Percentiles rank a stretch among this genome's conserved stretches.
These are phyloP conservation scores for Tachyglossus aculeatus DNA, from an alignment of 2,797 vertebrate species.

Conservation along the genomic window DNA sequence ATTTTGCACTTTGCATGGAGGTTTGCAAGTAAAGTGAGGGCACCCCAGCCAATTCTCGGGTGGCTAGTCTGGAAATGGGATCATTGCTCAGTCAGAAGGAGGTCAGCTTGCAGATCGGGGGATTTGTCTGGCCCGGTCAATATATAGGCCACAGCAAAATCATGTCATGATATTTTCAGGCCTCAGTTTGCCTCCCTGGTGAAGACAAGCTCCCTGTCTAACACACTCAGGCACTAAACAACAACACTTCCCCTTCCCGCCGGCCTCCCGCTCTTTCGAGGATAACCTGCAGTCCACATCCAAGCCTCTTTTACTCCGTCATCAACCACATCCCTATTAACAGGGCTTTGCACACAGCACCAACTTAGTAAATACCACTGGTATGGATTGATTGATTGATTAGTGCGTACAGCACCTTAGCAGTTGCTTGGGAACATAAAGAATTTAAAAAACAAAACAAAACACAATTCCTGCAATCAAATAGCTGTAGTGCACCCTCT, in stretches of 20 bases:
- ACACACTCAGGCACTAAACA: neutral
- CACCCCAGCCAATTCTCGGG: conserved; percentile 61
- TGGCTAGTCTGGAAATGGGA: conserved; percentile 65
- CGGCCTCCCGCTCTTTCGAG: neutral
- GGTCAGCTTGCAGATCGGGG: conserved; percentile 58
- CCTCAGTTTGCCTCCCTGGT: neutral
- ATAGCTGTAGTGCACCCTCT: too few relatives aligned
- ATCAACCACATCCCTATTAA: too few relatives aligned
- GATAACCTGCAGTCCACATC: neutral
- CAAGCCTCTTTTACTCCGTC: neutral
- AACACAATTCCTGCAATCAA: too few relatives aligned
- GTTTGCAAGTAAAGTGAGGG: conserved; percentile 57
- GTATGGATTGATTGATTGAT: too few relatives aligned
- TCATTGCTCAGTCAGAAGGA: conserved; percentile 65
- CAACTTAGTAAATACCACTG: too few relatives aligned
- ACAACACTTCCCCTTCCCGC: neutral
- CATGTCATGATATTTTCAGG: conserved; percentile 7
- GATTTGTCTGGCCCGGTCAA: conserved; percentile 50
- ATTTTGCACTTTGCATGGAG: conserved; percentile 59
- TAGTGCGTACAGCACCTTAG: too few relatives aligned
- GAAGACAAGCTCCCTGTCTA: neutral
- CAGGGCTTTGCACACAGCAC: too few relatives aligned
- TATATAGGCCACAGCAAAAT: conserved; percentile 54
- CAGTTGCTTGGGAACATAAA: too few relatives aligned
- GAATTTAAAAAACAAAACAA: too few relatives aligned